Conservation (phyloP, 1,140 invertebrate genomes). For the Coenobita brevimanus region DNA sequence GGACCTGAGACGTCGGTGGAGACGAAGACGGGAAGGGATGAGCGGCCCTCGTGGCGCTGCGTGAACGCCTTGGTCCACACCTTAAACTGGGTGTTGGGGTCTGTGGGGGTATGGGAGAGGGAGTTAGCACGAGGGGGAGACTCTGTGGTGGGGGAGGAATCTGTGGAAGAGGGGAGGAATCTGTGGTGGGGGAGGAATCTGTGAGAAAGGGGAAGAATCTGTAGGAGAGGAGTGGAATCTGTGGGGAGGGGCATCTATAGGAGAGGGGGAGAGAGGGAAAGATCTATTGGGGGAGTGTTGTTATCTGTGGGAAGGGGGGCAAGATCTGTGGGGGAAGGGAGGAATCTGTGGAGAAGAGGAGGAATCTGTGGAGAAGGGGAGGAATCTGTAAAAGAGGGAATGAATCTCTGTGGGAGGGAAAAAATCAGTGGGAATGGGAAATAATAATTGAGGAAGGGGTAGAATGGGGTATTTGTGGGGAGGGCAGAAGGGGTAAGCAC, state of each 20-base stretch:
- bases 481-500: no score
- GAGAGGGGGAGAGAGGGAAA: conserved; percentile 8
- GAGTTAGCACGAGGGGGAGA: neutral
- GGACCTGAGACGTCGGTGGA: conserved; percentile 88
- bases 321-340: no score
- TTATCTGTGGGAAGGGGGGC: no score
- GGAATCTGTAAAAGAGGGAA: no score
- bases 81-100: conserved; percentile 87
- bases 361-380: no score
- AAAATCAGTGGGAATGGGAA: no score
- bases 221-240: neutral
- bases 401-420: no score
- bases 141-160: neutral
- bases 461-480: no score
- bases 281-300: conserved; percentile 1
- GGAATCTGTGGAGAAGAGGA: no score
- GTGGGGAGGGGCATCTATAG: neutral
- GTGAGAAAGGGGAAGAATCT: no score
- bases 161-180: no score
- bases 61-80: conserved; percentile 89
- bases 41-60: conserved; percentile 82
- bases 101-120: conserved; percentile 75
- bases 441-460: no score
- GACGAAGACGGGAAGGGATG: conserved; percentile 82
- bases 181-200: neutral